Base-by-base conservation (phyloP, 2,113 vertebrate genomes). In the Tonatia bakeri region DNA sequence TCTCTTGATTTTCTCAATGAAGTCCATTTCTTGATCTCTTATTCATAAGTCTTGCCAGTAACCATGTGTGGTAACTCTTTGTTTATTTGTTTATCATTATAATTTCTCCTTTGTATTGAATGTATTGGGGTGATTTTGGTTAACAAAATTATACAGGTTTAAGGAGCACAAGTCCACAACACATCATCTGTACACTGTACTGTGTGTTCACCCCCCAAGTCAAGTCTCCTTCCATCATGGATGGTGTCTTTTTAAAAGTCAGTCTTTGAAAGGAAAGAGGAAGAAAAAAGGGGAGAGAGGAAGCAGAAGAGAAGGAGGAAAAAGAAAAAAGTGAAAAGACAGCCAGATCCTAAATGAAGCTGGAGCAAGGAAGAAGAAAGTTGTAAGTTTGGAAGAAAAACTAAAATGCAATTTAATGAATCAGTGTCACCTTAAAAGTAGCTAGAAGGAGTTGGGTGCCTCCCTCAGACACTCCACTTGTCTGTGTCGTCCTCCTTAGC, bases 231-330 rank as follows among this genome's bases (percentile, higher is more conserved):
- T 61, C 26, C 59, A 28, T 61, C 59, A 61, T 3, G 10, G 11
- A 61, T 61, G 59, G 26, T 61, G 24, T 80, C 47, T 96, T 88
- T 90, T 88, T 84, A 90, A 82, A 28, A 64, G 54, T 47, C 38
- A 65, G n/a, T 82, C 43, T 38, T 61, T 87, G 26, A 91, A 86
- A 76, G n/a, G 26, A 75, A 93, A 95, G 59, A 88, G n/a, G 88
- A 87, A 76, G 56, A 76, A 36, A 79, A 92, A 77, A 17, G 67
- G 47, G 26, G 3, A 56, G 3, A 50, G 31, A 40, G 22, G 33
- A 91, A 7, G n/a, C 5, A 6, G 36, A 94, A 43, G 82, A 88
- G 19, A 47, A 82, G 43, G 9, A 81, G 14, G 38, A 67, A 20
- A 59, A 80, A 90, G 65, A 56, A 64, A 82, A 82, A 36, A 77